Percentiles rank a stretch among this genome's conserved stretches.
Evolutionary conservation across 2,113 vertebrate genomes (phyloP).

Genomic region (Lethenteron reissneri): DNA sequence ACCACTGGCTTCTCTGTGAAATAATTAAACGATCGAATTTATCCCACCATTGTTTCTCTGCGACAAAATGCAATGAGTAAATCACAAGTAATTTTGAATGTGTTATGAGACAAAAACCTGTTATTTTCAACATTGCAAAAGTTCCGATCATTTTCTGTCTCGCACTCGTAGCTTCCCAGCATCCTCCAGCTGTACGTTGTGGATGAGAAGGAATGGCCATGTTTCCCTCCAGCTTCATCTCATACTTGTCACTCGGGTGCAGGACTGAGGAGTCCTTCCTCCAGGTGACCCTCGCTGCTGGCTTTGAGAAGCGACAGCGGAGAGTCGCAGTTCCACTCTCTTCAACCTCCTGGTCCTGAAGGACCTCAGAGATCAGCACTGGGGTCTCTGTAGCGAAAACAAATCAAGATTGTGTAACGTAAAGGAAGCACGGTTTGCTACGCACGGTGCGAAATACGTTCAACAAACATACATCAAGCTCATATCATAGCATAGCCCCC

Average conservation of each 20-base stretch:
- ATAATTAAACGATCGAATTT: too few species aligned
- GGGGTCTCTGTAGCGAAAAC: background rate
- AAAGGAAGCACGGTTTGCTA: background rate
- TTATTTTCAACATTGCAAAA: too few species aligned
- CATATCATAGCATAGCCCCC: too few species aligned
- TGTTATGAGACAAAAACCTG: too few species aligned
- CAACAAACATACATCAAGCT: too few species aligned
- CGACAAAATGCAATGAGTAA: too few species aligned
- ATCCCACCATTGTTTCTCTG: too few species aligned
- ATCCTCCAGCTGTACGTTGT: background rate
- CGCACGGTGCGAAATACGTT: background rate
- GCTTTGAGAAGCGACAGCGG: conserved; percentile 1
- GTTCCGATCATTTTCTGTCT: background rate
- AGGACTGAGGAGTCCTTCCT: background rate
- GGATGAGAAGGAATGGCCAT: background rate
- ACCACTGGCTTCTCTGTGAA: too few species aligned
- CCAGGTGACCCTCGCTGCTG: conserved; percentile 3
- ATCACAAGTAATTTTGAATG: too few species aligned
- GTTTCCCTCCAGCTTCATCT: background rate
- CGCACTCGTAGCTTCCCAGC: conserved; percentile 3
- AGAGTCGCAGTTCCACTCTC: conserved; percentile 4
- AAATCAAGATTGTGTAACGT: background rate
- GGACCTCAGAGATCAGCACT: background rate
- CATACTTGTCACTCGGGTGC: background rate
- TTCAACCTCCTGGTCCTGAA: conserved; percentile 4